Evolutionary conservation across 2,113 vertebrate genomes (phyloP).

Genomic region (Labeo catla): DNA sequence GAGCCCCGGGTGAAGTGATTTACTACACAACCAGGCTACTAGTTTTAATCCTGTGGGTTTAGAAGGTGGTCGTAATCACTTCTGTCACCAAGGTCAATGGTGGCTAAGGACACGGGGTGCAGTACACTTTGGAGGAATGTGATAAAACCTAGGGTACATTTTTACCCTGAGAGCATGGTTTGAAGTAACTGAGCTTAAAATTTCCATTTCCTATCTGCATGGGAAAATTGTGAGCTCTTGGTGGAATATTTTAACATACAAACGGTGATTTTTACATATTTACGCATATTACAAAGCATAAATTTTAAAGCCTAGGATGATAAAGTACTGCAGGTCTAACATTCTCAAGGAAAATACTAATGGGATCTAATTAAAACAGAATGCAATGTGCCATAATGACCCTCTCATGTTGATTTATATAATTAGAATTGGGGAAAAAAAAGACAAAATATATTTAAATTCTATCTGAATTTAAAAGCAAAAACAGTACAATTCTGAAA

Average conservation of each 20-base stretch:
- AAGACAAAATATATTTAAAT: background rate
- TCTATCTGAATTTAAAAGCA: too few relatives aligned
- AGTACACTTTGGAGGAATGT: slow-evolving; percentile 35
- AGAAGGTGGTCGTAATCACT: slow-evolving; percentile 32
- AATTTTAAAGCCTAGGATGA: background rate
- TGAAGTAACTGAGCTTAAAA: background rate
- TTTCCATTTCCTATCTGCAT: slow-evolving; percentile 1
- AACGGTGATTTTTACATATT: slow-evolving; percentile 11
- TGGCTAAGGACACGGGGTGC: slow-evolving; percentile 43
- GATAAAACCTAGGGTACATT: background rate
- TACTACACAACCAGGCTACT: slow-evolving; percentile 37
- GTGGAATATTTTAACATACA: slow-evolving; percentile 10
- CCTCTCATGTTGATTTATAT: background rate
- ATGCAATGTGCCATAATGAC: background rate
- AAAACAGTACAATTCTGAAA: too few relatives aligned
- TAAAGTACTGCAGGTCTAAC: background rate
- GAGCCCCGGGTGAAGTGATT: slow-evolving; percentile 53
- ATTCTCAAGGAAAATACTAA: slow-evolving; percentile 10
- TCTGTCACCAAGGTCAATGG: slow-evolving; percentile 51
- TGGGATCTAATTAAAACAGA: background rate
- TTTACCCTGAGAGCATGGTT: slow-evolving; percentile 8
- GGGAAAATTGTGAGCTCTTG: background rate
- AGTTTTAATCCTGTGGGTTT: slow-evolving; percentile 43
- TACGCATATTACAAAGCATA: background rate
- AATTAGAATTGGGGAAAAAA: background rate